phyloP scores from a whole-genome alignment of 2,888 invertebrate genomes.

The Acronicta aceris region DNA sequence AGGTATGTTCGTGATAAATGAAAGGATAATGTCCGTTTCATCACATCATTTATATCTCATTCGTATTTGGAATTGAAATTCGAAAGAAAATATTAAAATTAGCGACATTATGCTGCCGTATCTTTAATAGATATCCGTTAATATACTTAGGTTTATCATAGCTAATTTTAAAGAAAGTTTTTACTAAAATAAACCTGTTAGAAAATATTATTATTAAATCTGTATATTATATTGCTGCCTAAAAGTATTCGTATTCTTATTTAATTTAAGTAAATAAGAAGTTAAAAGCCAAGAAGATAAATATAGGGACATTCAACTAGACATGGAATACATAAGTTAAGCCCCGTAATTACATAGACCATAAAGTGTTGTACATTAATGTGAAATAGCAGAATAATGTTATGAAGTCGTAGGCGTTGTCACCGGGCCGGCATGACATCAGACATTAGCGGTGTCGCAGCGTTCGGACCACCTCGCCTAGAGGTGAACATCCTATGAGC shows the following conservation, averaged over 20 bases:
- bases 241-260: no score
- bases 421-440: constrained; percentile 77
- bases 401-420: constrained; percentile 54
- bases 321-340: no score
- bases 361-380: constrained; percentile 37
- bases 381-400: constrained; percentile 50
- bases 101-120: background rate
- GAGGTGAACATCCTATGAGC: constrained; percentile 83
- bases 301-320: no score
- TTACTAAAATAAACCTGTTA: no score
- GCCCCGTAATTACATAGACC: no score
- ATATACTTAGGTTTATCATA: background rate
- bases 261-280: no score
- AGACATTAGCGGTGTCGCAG: constrained; percentile 68
- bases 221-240: no score
- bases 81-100: constrained; percentile 20
- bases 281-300: no score
- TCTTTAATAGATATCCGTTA: background rate
- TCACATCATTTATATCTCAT: constrained; percentile 52
- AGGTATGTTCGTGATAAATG: constrained; percentile 58
- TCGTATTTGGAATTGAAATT: constrained; percentile 36
- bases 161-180: background rate
- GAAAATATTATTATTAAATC: no score
- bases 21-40: constrained; percentile 56
- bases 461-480: constrained; percentile 49